A percentile compares a stretch with the other conserved stretches of the same genome.
Conservation (phyloP, 2,113 vertebrate genomes). For the Furnarius figulus region DNA sequence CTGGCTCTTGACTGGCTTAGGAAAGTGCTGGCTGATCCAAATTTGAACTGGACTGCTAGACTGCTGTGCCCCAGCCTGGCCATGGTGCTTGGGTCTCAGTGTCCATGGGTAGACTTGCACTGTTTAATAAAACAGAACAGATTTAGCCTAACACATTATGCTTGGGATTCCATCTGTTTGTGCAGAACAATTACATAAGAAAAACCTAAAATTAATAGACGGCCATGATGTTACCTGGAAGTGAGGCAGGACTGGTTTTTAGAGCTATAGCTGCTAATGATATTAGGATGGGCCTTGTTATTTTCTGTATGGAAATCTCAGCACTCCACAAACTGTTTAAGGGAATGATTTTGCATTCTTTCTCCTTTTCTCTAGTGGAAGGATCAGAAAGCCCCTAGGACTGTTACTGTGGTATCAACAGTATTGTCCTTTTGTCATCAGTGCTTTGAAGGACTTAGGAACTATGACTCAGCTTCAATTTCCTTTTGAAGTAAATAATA, state of each 20-base stretch:
- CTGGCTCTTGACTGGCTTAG: neutral
- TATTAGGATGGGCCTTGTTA: neutral
- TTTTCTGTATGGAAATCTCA: neutral
- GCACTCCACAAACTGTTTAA: neutral
- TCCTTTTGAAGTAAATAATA: neutral
- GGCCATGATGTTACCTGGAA: neutral
- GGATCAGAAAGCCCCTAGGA: neutral
- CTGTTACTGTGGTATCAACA: neutral
- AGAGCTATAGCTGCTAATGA: neutral
- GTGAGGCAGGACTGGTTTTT: neutral
- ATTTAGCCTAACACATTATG: neutral
- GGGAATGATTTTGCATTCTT: neutral
- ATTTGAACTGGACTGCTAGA: neutral
- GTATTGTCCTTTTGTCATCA: neutral
- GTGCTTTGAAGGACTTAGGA: neutral
- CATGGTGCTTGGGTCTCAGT: too few relatives aligned
- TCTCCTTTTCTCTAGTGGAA: neutral
- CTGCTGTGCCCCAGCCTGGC: neutral
- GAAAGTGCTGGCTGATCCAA: neutral
- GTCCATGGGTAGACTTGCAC: too few relatives aligned
- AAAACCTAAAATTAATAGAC: neutral
- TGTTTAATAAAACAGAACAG: neutral
- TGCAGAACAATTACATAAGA: neutral
- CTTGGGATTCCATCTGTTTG: neutral
- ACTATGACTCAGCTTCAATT: neutral